Base-by-base conservation (phyloP, 1,140 invertebrate genomes). In the Chlorops oryzae region DNA sequence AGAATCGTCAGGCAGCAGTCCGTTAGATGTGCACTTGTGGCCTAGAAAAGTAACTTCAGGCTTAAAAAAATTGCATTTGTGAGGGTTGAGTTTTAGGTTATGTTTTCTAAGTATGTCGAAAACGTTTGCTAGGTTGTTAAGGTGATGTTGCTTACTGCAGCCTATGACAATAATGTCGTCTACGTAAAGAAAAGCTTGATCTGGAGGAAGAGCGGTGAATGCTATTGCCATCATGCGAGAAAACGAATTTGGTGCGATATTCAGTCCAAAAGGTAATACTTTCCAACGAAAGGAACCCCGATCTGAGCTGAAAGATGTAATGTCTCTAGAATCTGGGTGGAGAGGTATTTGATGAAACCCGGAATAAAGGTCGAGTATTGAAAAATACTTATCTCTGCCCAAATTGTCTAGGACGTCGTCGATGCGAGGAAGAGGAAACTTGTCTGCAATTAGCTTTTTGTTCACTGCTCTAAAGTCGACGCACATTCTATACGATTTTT, bases 361-460 rank as follows among this genome's bases (percentile, higher is more conserved):
- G n/a, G n/a, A n/a, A n/a, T n/a, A n/a, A n/a, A n/a, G n/a, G n/a
- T n/a, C n/a, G n/a, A n/a, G n/a, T n/a, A n/a, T n/a, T n/a, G n/a
- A n/a, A n/a, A n/a, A n/a, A n/a, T n/a, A n/a, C n/a, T n/a, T n/a
- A n/a, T n/a, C n/a, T n/a, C n/a, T n/a, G n/a, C n/a, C 52, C 20
- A 76, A 40, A 3, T 42, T 50, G 43, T 71, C 57, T 12, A 32
- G 22, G 13, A 55, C 58, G 13, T 72, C 62, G 24, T 73, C 68
- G 12, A 77, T 74, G 5, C 63, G 48, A 7, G 75, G 74, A 7
- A 78, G 51, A 7, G 75, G 76, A 57, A 61, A 78, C n/a, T 52
- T 41, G 49, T 77, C 73, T 2, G 37, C 21, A 13, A 43, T 23
- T 15, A 47, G 27, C 10, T 32, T 23, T 28, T 25, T 41, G 24